These are phyloP conservation scores for Scatophagus argus DNA, from an alignment of 2,113 vertebrate species.

Conservation along the genomic window DNA sequence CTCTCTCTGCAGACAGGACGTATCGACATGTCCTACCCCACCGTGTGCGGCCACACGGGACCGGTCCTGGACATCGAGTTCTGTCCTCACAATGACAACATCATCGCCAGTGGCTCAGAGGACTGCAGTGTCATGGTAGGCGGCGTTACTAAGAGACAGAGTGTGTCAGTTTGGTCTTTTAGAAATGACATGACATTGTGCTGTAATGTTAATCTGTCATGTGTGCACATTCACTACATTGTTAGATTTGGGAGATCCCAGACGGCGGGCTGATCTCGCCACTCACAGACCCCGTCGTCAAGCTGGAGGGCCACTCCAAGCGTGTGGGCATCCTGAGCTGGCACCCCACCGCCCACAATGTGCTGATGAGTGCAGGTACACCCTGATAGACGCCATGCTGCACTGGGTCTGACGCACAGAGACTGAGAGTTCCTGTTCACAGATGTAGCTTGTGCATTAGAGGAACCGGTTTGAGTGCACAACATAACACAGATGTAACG, in stretches of 20 bases:
- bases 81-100: constrained; percentile 93
- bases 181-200: background rate
- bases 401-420: background rate
- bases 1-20: constrained; percentile 85
- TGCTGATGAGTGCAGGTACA: constrained; percentile 91
- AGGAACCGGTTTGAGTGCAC: constrained; percentile 10
- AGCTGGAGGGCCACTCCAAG: constrained; percentile 92
- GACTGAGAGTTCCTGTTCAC: background rate
- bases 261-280: constrained; percentile 84
- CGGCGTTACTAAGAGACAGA: no score
- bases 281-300: constrained; percentile 88
- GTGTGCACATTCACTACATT: background rate
- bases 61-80: constrained; percentile 92
- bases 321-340: constrained; percentile 91
- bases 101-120: constrained; percentile 92
- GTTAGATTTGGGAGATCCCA: constrained; percentile 92
- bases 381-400: background rate
- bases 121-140: constrained; percentile 91
- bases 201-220: background rate
- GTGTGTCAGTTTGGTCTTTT: background rate
- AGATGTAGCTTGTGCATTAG: background rate
- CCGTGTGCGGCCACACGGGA: constrained; percentile 91
- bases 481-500: constrained; percentile 1
- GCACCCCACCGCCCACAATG: constrained; percentile 93
- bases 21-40: constrained; percentile 89